These are phyloP conservation scores for Argopecten irradians DNA, from an alignment of 1,140 invertebrate genomes.

Conservation along the genomic window DNA sequence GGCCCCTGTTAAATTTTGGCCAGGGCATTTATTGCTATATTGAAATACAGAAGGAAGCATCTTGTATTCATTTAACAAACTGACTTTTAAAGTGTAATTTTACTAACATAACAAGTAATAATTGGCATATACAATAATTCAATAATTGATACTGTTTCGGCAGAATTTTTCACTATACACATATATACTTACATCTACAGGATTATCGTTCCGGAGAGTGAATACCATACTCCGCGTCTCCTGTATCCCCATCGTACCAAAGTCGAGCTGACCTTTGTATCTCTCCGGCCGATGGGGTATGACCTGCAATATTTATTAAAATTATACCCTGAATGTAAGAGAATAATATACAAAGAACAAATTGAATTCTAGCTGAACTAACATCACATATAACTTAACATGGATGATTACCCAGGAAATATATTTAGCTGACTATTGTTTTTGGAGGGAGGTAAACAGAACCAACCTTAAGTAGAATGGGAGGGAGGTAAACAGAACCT, in stretches of 20 bases:
- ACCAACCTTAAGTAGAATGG: no score
- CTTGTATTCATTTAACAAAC: no score
- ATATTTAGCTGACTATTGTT: conserved; percentile 75
- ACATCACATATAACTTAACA: neutral
- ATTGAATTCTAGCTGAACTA: neutral
- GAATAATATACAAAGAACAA: neutral
- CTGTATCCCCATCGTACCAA: conserved; percentile 85
- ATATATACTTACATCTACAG: conserved; percentile 81
- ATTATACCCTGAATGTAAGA: neutral
- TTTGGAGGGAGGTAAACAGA: no score
- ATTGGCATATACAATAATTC: no score
- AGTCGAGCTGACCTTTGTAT: conserved; percentile 82
- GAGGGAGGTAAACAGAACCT: neutral
- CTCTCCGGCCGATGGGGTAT: conserved; percentile 78
- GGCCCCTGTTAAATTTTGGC: no score
- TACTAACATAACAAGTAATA: no score
- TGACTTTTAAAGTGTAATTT: no score
- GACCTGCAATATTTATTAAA: conserved; percentile 66
- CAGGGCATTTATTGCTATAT: no score
- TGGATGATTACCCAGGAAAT: neutral
- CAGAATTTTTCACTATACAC: neutral
- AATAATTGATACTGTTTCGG: no score
- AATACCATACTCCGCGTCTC: conserved; percentile 84
- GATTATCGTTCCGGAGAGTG: conserved; percentile 87
- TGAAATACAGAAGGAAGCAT: no score